Evolutionary conservation across 2,797 vertebrate species (phyloP).

Genomic region (Gallirallus australis): DNA sequence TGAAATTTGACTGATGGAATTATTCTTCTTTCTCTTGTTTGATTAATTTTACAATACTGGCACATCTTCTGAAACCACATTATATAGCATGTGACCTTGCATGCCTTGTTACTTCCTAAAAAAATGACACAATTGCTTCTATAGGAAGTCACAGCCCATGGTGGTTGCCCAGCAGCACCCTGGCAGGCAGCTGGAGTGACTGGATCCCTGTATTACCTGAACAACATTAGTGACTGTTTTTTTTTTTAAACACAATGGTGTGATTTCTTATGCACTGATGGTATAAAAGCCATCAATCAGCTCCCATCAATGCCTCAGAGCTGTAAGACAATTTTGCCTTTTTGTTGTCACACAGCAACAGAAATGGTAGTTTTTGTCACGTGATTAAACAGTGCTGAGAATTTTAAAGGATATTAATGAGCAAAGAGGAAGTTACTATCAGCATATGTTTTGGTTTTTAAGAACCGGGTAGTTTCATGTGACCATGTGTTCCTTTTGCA

Average conservation of each 20-base stretch:
- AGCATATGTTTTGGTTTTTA: neutral
- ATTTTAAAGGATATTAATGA: constrained; percentile 2
- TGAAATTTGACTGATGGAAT: neutral
- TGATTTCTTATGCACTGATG: neutral
- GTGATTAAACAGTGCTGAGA: neutral
- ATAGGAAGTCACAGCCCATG: neutral
- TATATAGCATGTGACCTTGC: neutral
- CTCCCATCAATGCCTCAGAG: neutral
- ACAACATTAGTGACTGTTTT: neutral
- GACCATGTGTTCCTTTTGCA: neutral
- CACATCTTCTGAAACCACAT: neutral
- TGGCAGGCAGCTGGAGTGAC: neutral
- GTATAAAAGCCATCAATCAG: neutral
- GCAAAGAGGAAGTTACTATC: constrained; percentile 27
- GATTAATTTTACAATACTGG: constrained; percentile 2
- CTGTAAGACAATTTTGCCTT: neutral
- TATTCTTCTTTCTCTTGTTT: neutral
- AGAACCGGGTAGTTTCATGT: constrained; percentile 1
- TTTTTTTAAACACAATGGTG: neutral
- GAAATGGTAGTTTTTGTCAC: neutral
- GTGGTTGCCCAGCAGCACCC: neutral
- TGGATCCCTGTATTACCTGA: neutral
- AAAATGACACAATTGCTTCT: neutral
- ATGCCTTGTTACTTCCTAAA: neutral
- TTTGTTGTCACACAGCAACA: neutral